Conservation (phyloP, 2,113 vertebrate species). For the Chloroceryle aenea region DNA sequence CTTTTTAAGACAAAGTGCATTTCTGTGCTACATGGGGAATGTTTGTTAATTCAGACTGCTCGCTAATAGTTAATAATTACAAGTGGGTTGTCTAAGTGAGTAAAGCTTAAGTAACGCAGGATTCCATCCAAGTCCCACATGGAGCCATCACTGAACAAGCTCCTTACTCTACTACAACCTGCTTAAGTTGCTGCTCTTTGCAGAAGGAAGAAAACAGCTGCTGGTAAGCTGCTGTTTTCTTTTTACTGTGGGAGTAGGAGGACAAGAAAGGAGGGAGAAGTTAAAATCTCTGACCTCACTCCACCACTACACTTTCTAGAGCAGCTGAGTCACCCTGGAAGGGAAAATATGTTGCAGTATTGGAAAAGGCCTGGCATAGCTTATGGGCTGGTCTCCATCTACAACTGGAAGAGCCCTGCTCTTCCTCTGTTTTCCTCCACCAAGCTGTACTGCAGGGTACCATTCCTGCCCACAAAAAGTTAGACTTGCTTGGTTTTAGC, state of each 20-base stretch:
- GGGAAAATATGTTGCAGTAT: not conserved
- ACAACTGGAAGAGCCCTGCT: not conserved
- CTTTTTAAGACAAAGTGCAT: not conserved
- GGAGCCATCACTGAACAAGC: not conserved
- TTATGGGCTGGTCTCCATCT: not conserved
- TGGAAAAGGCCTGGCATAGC: not conserved
- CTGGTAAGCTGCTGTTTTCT: not conserved
- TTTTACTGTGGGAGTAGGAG: not conserved
- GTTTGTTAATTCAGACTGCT: not conserved
- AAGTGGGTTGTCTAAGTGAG: not conserved
- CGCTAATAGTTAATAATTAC: not conserved
- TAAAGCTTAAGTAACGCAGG: not conserved
- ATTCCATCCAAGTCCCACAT: not conserved
- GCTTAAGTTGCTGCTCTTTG: not conserved
- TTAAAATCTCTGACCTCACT: not conserved
- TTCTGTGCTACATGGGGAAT: not conserved
- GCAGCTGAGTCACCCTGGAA: conserved; percentile 26
- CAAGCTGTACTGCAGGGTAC: not conserved
- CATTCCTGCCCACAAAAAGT: not conserved
- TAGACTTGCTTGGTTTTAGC: not conserved
- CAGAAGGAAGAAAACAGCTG: not conserved
- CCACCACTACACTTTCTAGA: not conserved
- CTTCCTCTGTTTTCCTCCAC: not conserved
- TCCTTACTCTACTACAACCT: not conserved
- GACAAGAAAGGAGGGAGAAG: not conserved